Evolutionary conservation across 2,113 vertebrate genomes (phyloP).

Genomic region (Oceanites oceanicus): DNA sequence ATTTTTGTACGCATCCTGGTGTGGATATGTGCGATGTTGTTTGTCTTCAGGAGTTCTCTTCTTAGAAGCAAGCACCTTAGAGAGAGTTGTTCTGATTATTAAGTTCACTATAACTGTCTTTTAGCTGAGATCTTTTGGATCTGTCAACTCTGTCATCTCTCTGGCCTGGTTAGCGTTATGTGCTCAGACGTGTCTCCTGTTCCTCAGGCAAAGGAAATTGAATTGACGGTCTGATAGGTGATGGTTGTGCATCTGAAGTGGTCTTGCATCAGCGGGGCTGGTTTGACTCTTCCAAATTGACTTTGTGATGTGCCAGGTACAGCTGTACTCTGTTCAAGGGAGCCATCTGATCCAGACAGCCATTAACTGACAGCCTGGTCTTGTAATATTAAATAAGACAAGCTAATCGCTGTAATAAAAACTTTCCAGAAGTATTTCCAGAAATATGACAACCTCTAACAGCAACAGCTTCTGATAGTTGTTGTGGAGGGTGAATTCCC

Average conservation of each 20-base stretch:
- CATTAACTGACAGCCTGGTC: not conserved
- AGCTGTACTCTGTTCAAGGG: not conserved
- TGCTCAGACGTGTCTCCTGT: not conserved
- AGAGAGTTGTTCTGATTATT: not conserved
- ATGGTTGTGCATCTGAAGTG: not conserved
- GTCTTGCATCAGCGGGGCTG: rapidly evolving
- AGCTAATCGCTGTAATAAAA: not conserved
- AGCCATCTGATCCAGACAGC: not conserved
- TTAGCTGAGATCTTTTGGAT: not conserved
- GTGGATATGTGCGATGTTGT: rapidly evolving
- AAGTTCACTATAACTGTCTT: rapidly evolving
- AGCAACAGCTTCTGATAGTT: not conserved
- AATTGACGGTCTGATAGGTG: rapidly evolving
- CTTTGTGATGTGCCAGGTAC: not conserved
- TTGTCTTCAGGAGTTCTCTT: not conserved
- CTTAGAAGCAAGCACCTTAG: not conserved
- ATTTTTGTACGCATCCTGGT: rapidly evolving
- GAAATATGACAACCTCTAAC: not conserved
- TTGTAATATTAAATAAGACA: not conserved
- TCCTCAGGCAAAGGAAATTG: not conserved
- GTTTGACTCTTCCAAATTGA: not conserved
- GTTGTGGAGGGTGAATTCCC: not conserved
- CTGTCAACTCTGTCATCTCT: not conserved
- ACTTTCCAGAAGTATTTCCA: not conserved
- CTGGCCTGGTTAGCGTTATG: rapidly evolving